Evolutionary conservation across 2,113 vertebrate genomes (phyloP), one percentile per base, ranked within the genome.

Genomic region (Pleuronectes platessa): DNA sequence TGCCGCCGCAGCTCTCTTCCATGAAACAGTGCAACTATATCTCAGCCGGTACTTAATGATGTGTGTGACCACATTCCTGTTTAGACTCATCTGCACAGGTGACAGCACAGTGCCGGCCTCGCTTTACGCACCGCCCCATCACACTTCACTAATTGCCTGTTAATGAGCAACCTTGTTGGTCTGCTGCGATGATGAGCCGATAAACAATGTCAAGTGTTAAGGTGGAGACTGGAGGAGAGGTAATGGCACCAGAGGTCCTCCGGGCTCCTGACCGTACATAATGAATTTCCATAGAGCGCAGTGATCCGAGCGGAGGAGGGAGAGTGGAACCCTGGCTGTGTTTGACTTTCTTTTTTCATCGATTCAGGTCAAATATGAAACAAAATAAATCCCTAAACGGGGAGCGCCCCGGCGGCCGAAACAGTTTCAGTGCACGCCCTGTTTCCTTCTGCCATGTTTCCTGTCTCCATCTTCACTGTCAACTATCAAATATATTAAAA

Each of bases 111-210:
- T 54, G 24, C 35, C 4, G 21, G 66, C 56, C 71, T 87, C 53
- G 66, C 83, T 80, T 87, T 82, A 68, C 61, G 62, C 65, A 59
- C 60, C 61, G 27, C 55, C 58, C 45, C 71, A 88, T 90, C 91
- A 87, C 82, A 76, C 54, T 71, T 67, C 76, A 72, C 88, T 92
- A 92, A 92, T 92, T 89, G 85, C 81, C 85, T 88, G 89, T 87
- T 93, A 93, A 93, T 91, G 89, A 91, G 85, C 64, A 49, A 71
- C 86, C 84, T 83, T 81, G 85, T 83, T 89, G 81, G 71, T 81
- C 73, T 51, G 82, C 71, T 85, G 78, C 18, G 67, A 66, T 76
- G 83, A 75, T 78, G 78, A 87, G 72, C 62, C 4, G 81, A 79
- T 79, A 88, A 91, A 90, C 71, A 88, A 81, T 66, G 71, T 76